phyloP scores from a whole-genome alignment of 2,113 vertebrate genomes.

The Stegostoma tigrinum region DNA sequence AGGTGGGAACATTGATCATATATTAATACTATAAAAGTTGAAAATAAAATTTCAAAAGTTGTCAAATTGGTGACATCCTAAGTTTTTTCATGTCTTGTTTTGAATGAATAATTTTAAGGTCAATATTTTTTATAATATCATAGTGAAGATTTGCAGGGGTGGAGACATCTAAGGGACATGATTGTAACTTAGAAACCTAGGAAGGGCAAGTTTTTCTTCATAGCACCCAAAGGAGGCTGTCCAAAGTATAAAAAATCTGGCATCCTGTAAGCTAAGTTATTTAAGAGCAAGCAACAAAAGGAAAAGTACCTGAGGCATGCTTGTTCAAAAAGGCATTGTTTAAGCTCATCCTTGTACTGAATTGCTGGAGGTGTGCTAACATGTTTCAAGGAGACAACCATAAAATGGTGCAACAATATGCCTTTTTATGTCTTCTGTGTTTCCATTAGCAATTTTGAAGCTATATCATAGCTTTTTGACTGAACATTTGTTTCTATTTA shows the following conservation, averaged over 20 bases:
- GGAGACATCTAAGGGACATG: neutral
- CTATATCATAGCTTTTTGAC: neutral
- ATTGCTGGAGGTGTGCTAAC: neutral
- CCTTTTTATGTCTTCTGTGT: neutral
- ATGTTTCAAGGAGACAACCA: neutral
- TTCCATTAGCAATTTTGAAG: neutral
- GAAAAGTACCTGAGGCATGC: neutral
- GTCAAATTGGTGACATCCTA: neutral
- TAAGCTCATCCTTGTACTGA: neutral
- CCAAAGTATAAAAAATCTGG: neutral
- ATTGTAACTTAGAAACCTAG: neutral
- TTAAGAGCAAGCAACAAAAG: neutral
- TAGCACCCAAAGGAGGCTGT: neutral
- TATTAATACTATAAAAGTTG: neutral
- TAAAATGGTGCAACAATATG: neutral
- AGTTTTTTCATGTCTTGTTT: neutral
- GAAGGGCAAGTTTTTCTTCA: neutral
- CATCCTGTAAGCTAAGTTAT: neutral
- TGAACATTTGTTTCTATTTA: neutral
- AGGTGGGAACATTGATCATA: neutral
- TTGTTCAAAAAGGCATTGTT: neutral
- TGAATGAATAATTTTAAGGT: neutral
- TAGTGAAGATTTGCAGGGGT: neutral
- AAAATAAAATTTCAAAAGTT: neutral
- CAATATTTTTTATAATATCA: neutral